These are phyloP conservation scores for Arenicola marina DNA, from an alignment of 2,888 invertebrate genomes.

Conservation along the genomic window DNA sequence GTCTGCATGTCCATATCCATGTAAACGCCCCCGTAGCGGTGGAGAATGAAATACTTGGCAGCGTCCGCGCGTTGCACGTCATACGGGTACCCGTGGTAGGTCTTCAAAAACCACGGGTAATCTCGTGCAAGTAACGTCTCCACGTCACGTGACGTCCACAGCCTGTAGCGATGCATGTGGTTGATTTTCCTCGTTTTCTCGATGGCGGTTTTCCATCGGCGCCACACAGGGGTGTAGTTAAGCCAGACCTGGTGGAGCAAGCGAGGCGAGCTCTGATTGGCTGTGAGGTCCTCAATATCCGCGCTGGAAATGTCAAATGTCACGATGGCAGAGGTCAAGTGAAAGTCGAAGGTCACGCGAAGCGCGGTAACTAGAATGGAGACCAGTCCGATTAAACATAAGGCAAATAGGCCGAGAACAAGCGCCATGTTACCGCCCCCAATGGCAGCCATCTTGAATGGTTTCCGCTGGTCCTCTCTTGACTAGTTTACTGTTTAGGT, in stretches of 20 bases:
- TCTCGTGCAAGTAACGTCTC: slow-evolving; percentile 14
- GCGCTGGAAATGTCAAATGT: no score
- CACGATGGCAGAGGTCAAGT: no score
- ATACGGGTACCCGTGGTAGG: slow-evolving; percentile 23
- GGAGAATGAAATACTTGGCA: slow-evolving; percentile 26
- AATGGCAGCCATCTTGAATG: no score
- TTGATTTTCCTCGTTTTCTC: neutral
- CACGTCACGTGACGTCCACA: slow-evolving; percentile 27
- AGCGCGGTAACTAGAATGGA: no score
- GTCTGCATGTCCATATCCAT: slow-evolving; percentile 24
- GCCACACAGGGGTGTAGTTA: neutral
- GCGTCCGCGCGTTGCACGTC: slow-evolving; percentile 28
- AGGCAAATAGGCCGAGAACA: no score
- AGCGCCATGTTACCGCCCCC: no score
- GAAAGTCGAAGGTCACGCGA: no score
- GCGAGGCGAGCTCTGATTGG: no score
- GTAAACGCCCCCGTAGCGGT: slow-evolving; percentile 30
- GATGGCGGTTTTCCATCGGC: neutral
- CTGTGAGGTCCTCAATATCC: no score
- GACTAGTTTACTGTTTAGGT: no score
- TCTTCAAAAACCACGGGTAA: slow-evolving; percentile 28
- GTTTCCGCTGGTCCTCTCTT: no score
- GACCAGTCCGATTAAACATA: no score
- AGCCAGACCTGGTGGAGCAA: neutral
- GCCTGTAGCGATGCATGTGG: slow-evolving; percentile 4